Conservation (phyloP, 2,797 vertebrate genomes). For the Scomberomorus guttatus region DNA sequence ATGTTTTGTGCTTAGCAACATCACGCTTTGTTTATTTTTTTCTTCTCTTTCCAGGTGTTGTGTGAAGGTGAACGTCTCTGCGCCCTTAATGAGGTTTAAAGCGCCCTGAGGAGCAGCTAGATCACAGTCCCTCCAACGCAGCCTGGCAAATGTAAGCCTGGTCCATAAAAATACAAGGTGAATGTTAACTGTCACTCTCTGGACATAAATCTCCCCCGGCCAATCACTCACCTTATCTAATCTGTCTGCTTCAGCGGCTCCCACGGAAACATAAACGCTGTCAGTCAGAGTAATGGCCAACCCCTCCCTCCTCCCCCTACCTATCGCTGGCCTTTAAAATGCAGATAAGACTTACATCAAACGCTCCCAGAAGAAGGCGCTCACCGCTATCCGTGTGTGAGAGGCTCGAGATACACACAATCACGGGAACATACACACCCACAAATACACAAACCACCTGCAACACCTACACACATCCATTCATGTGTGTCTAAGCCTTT, state of each 20-base stretch:
- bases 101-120: slow-evolving; percentile 42
- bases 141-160: slow-evolving; percentile 54
- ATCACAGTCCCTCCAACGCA: slow-evolving; percentile 36
- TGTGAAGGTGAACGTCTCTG: slow-evolving; percentile 56
- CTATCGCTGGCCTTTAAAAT: slow-evolving; percentile 78
- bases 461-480: slow-evolving; percentile 59
- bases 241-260: slow-evolving; percentile 80
- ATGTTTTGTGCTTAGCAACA: slow-evolving; percentile 44
- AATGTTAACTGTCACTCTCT: slow-evolving; percentile 80
- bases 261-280: slow-evolving; percentile 84
- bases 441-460: slow-evolving; percentile 36
- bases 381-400: slow-evolving; percentile 36
- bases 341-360: slow-evolving; percentile 77
- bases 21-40: slow-evolving; percentile 25
- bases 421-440: slow-evolving; percentile 29
- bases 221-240: slow-evolving; percentile 84
- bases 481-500: slow-evolving; percentile 79
- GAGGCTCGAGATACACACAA: slow-evolving; percentile 44
- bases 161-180: slow-evolving; percentile 81
- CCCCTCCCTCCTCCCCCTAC: slow-evolving; percentile 50
- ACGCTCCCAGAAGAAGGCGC: slow-evolving; percentile 57
- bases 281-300: slow-evolving; percentile 81
- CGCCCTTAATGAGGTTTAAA: slow-evolving; percentile 56
- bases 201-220: slow-evolving; percentile 75
- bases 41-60: slow-evolving; percentile 48